Conservation (phyloP, 2,113 vertebrate genomes). For the Natator depressus region DNA sequence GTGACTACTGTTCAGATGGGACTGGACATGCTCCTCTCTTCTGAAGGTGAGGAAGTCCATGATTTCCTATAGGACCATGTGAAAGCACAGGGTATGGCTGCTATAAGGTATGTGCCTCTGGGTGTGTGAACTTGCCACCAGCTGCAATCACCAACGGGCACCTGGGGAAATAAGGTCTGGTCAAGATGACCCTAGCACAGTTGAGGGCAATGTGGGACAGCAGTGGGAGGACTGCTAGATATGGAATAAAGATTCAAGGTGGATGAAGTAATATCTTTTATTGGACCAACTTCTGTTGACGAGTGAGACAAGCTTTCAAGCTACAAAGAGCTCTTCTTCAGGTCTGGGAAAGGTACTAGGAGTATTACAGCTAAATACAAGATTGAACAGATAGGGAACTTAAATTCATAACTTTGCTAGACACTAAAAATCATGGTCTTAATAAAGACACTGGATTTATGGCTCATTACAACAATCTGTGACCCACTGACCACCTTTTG, state of each 20-base stretch:
- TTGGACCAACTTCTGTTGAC: neutral
- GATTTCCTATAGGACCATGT: neutral
- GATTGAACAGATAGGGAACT: neutral
- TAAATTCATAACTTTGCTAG: neutral
- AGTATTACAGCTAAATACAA: neutral
- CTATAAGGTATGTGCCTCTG: neutral
- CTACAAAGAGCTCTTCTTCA: neutral
- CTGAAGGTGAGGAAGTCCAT: neutral
- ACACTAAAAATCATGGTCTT: neutral
- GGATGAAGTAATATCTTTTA: neutral
- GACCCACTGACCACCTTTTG: neutral
- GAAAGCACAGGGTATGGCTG: neutral
- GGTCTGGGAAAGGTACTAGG: neutral
- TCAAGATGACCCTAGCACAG: neutral
- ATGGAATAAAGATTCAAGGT: neutral
- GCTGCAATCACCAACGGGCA: neutral
- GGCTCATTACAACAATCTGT: neutral
- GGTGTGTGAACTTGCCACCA: neutral
- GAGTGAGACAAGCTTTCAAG: neutral
- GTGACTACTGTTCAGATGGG: neutral
- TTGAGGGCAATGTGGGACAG: neutral
- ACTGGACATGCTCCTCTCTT: neutral
- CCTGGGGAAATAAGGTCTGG: neutral
- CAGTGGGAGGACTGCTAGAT: neutral
- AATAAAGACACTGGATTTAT: neutral